These are phyloP conservation scores for Lacanobia oleracea DNA, from an alignment of 2,888 invertebrate genomes.

Conservation along the genomic window DNA sequence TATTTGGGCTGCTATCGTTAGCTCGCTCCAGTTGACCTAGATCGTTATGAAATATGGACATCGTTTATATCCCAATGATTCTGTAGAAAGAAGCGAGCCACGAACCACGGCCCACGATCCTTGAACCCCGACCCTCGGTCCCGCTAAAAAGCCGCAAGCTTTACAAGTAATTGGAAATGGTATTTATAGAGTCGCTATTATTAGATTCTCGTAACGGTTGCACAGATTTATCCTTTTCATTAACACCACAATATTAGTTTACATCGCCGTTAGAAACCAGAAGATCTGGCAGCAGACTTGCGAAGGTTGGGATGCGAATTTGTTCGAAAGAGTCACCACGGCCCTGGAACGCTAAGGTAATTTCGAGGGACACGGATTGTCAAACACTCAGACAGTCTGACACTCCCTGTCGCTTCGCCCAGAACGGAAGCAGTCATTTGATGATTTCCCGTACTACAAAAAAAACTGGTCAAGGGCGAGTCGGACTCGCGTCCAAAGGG, in stretches of 20 bases:
- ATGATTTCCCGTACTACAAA: too few species aligned
- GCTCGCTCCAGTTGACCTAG: constrained; percentile 67
- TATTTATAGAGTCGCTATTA: constrained; percentile 54
- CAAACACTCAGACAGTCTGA: too few species aligned
- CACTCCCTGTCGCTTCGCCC: too few species aligned
- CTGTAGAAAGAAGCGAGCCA: constrained; percentile 54
- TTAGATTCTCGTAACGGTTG: constrained; percentile 27
- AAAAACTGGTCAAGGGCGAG: too few species aligned
- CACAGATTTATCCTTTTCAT: constrained; percentile 19
- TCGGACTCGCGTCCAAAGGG: too few species aligned
- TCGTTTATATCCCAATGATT: constrained; percentile 64
- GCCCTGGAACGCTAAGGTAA: too few species aligned
- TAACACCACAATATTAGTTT: neutral
- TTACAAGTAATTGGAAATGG: constrained; percentile 49
- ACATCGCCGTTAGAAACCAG: too few species aligned
- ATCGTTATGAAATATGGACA: constrained; percentile 69
- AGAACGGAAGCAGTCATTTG: too few species aligned
- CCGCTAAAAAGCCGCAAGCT: constrained; percentile 55
- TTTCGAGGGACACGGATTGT: too few species aligned
- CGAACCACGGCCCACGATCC: neutral
- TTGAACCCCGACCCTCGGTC: constrained; percentile 30
- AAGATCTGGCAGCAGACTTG: too few species aligned
- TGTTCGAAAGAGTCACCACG: too few species aligned
- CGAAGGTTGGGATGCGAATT: too few species aligned
- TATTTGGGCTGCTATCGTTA: constrained; percentile 67